A percentile compares a stretch with the other conserved stretches of the same genome.
phyloP scores from a whole-genome alignment of 2,113 vertebrate genomes.

The Nanorana parkeri region DNA sequence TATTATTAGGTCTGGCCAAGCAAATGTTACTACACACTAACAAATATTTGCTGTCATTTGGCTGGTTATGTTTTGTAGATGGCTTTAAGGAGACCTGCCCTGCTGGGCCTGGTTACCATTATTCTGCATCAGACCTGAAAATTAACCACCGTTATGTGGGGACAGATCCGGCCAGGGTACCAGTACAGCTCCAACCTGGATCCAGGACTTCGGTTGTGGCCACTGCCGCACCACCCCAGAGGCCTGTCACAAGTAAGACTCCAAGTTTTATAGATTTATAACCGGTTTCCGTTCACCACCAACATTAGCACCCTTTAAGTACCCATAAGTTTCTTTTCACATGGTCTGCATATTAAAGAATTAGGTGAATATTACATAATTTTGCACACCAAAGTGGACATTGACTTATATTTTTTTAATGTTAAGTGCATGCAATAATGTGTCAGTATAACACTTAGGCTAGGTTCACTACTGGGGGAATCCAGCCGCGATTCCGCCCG shows the following conservation, averaged over 20 bases:
- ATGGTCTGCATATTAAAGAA: no score
- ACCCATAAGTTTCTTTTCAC: no score
- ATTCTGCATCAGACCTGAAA: slow-evolving; percentile 84
- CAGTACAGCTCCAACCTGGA: slow-evolving; percentile 61
- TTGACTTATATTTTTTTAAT: no score
- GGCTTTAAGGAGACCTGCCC: slow-evolving; percentile 95
- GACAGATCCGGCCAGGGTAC: slow-evolving; percentile 67
- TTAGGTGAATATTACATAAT: no score
- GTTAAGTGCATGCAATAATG: no score
- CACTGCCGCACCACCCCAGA: slow-evolving; percentile 14
- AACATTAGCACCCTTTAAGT: no score
- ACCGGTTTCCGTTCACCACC: no score
- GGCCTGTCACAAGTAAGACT: slow-evolving; percentile 60
- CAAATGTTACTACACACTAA: not conserved
- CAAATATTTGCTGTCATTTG: not conserved
- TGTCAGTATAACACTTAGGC: no score
- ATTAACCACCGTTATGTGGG: slow-evolving; percentile 74
- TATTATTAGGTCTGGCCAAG: not conserved
- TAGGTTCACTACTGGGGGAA: no score
- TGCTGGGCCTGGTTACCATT: slow-evolving; percentile 94
- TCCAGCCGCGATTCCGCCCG: no score
- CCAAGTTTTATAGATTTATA: no score
- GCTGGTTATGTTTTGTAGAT: slow-evolving; percentile 69
- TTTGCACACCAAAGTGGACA: no score
- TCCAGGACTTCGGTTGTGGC: not conserved